Evolutionary conservation across 2,888 invertebrate genomes (phyloP), one percentile per base, ranked within the genome.

Genomic region (Synanthedon vespiformis): DNA sequence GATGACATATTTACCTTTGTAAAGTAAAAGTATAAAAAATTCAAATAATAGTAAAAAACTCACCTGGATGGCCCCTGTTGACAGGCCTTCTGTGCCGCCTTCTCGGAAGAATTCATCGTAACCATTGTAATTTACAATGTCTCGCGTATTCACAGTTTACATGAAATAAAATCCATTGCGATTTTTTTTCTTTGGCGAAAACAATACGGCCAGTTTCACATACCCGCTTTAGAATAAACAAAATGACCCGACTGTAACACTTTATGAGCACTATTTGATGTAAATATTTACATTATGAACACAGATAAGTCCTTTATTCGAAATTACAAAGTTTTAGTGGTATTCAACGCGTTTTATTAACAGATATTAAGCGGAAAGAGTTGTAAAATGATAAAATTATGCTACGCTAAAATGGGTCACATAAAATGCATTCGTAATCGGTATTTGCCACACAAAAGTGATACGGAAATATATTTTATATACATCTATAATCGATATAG

Each of bases 41-140:
- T 34, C 2, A 27, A 27, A 8, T 10, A 34, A 10, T 22, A 34
- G 10, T 34, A 34, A 34, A 34, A 34, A 34, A 10, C 48, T 13
- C 62, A 85, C 87, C 84, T 84, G 51, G 87, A 87, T 53, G 87
- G 87, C 61, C 82, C 89, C 68, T 89, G 81, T 68, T 80, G 86
- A 77, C 83, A 86, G 74, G 88, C 86, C 77, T 86, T 88, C 72
- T 88, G 83, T 70, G 87, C 82, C 69, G 81, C 76, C 86, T 89
- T 88, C 55, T 88, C 88, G 12, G 82, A 76, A 57, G 87, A 85
- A 58, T 86, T 88, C 87, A 88, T 88, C 65, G 88, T 88, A 70
- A 88, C 88, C 88, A 88, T 88, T 79, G 72, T 87, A 76, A 69
- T 64, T 52, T 49, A 48, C n/a, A 51, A 57, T 22, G 16, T 16